A percentile compares a stretch with the other conserved stretches of the same genome.
phyloP scores from a whole-genome alignment of 2,888 invertebrate genomes.

The Girardia tigrina region DNA sequence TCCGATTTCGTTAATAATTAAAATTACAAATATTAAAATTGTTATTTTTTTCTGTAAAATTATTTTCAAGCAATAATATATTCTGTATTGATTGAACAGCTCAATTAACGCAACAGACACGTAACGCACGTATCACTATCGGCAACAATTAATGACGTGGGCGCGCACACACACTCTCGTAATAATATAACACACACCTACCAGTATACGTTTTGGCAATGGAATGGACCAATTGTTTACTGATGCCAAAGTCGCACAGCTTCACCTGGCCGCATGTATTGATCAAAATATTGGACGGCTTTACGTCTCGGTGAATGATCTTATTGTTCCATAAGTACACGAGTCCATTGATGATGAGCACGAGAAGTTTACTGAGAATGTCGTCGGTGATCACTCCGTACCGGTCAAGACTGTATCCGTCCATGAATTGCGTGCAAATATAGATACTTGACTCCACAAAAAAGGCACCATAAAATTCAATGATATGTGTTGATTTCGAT shows the following conservation, averaged over 20 bases:
- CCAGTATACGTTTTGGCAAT: neutral
- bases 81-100: too few relatives aligned
- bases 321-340: neutral
- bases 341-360: neutral
- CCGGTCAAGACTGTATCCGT: neutral
- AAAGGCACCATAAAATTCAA: constrained; percentile 29
- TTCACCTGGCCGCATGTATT: neutral
- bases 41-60: too few relatives aligned
- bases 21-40: too few relatives aligned
- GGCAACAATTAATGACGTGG: too few relatives aligned
- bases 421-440: neutral
- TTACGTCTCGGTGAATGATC: neutral
- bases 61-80: too few relatives aligned
- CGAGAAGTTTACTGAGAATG: neutral
- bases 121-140: too few relatives aligned
- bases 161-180: too few relatives aligned
- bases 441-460: constrained; percentile 9
- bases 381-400: neutral
- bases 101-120: too few relatives aligned
- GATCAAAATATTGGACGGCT: neutral
- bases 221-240: neutral
- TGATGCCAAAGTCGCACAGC: neutral
- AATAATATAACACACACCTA: neutral
- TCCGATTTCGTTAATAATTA: too few relatives aligned
- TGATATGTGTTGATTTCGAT: constrained; percentile 17